These are phyloP conservation scores for Pycnonotus jocosus DNA, from an alignment of 2,113 vertebrate species.

Conservation along the genomic window DNA sequence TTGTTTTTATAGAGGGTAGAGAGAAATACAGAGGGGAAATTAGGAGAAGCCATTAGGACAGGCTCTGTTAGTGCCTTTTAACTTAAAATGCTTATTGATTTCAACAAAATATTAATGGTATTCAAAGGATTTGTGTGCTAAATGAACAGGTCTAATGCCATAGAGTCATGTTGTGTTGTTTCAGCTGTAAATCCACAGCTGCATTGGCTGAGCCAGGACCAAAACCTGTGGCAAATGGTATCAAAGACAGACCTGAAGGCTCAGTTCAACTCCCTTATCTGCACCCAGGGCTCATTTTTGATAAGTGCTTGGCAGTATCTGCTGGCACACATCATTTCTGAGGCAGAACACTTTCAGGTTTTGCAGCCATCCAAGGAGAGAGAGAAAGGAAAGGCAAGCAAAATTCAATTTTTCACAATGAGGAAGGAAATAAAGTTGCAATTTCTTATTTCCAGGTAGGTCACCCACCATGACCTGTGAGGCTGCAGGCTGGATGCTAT, in stretches of 20 bases:
- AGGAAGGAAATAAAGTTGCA: not conserved
- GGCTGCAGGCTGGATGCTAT: not conserved
- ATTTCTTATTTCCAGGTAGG: not conserved
- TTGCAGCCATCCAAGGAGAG: not conserved
- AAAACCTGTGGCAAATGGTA: not conserved
- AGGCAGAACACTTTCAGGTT: not conserved
- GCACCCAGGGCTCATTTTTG: not conserved
- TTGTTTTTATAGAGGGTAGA: not conserved
- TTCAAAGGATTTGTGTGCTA: not conserved
- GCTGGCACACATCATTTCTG: not conserved
- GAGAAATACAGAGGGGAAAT: not conserved
- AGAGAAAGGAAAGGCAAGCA: not conserved
- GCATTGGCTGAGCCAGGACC: not conserved
- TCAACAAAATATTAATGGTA: not conserved
- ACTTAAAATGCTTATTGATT: not conserved
- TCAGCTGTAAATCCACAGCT: not conserved
- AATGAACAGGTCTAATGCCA: not conserved
- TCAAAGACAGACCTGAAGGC: not conserved
- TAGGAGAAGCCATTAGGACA: not conserved
- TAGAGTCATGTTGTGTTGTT: not conserved
- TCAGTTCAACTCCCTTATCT: not conserved
- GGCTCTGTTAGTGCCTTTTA: not conserved
- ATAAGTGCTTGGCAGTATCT: not conserved
- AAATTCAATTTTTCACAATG: not conserved
- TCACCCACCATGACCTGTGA: not conserved